phyloP scores from a whole-genome alignment of 1,140 invertebrate species.

The Bombus confusus region DNA sequence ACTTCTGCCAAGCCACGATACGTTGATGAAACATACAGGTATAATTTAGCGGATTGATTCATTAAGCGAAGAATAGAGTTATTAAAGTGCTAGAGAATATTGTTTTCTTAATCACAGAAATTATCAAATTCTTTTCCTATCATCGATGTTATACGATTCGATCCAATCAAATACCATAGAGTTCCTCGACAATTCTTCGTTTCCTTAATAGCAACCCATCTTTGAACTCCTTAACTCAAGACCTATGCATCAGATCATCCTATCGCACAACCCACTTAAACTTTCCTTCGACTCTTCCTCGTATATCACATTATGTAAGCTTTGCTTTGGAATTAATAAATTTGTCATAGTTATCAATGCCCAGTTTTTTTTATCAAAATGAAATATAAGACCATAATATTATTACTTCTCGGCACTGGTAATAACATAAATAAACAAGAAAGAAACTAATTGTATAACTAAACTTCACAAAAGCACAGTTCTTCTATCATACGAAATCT shows the following conservation, averaged over 20 bases:
- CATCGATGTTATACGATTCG: too few relatives aligned
- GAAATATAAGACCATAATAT: neutral
- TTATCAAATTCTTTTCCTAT: too few relatives aligned
- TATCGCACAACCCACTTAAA: neutral
- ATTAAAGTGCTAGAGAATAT: neutral
- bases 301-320: neutral
- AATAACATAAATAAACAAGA: neutral
- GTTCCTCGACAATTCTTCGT: too few relatives aligned
- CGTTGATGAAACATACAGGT: neutral
- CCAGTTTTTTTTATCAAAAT: too few relatives aligned
- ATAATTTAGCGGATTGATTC: neutral
- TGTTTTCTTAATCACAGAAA: too few relatives aligned
- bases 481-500: neutral
- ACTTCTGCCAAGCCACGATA: neutral
- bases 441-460: neutral
- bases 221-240: neutral
- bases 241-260: neutral
- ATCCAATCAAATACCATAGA: too few relatives aligned
- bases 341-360: neutral
- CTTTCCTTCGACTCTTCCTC: neutral
- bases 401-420: neutral
- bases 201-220: too few relatives aligned
- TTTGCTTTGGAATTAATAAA: neutral
- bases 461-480: neutral
- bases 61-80: neutral